Evolutionary conservation across 2,113 vertebrate genomes (phyloP).

Genomic region (Xiphophorus couchianus): DNA sequence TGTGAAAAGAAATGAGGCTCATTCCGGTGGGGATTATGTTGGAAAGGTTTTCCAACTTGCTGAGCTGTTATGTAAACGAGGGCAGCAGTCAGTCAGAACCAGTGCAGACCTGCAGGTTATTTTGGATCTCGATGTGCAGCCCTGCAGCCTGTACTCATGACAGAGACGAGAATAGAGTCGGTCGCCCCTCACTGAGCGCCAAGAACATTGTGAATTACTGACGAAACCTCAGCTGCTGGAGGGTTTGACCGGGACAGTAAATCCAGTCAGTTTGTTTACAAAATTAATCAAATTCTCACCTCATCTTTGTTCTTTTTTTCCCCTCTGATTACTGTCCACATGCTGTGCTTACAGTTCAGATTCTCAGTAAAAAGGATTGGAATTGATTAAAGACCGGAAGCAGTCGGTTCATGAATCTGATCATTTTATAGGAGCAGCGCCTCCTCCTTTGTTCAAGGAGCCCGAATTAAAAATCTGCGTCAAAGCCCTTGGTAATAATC

Average conservation of each 20-base stretch:
- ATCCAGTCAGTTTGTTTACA: background rate
- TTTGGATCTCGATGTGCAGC: background rate
- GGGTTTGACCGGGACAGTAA: background rate
- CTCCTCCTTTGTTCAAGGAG: background rate
- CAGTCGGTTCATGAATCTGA: background rate
- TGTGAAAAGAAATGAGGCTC: slow-evolving; percentile 4
- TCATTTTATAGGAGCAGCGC: background rate
- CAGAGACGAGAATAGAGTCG: background rate
- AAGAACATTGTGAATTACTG: background rate
- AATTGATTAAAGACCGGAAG: background rate
- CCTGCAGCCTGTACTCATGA: background rate
- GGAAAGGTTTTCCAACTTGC: slow-evolving; percentile 29
- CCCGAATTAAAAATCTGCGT: background rate
- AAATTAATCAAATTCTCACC: background rate
- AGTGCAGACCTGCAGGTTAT: slow-evolving; percentile 2
- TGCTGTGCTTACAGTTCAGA: background rate
- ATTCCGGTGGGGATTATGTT: slow-evolving; percentile 38
- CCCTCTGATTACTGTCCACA: background rate
- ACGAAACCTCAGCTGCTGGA: background rate
- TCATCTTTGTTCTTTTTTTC: background rate
- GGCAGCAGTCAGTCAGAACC: slow-evolving; percentile 1
- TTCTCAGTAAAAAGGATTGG: background rate
- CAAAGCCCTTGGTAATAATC: background rate
- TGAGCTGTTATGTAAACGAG: slow-evolving; percentile 50
- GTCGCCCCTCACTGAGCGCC: background rate